Evolutionary conservation across 2,113 vertebrate genomes (phyloP).

Genomic region (Procavia capensis): DNA sequence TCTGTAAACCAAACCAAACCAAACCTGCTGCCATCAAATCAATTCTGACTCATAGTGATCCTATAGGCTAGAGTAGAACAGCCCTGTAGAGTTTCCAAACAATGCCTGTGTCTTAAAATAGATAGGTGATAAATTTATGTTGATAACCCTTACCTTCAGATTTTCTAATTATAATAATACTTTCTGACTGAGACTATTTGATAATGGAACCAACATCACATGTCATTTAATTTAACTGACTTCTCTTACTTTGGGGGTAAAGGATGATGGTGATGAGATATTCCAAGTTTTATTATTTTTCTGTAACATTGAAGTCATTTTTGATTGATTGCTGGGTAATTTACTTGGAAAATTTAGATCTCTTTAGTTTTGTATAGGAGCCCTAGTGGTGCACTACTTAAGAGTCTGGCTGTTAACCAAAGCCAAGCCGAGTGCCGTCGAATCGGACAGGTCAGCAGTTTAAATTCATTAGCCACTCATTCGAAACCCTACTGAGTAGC

Average conservation of each 20-base stretch:
- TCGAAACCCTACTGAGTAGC: too few relatives aligned
- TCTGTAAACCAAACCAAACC: too few relatives aligned
- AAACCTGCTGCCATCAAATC: too few relatives aligned
- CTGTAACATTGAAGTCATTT: neutral
- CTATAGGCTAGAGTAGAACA: too few relatives aligned
- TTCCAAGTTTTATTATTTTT: slow-evolving; percentile 25
- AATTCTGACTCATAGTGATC: too few relatives aligned
- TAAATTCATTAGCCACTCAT: too few relatives aligned
- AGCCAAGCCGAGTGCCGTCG: too few relatives aligned
- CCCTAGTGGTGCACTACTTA: too few relatives aligned
- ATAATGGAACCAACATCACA: neutral
- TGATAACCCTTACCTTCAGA: neutral
- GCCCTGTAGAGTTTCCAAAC: too few relatives aligned
- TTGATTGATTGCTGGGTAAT: neutral
- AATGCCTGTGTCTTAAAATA: neutral
- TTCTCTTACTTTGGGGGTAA: neutral
- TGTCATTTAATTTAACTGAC: neutral
- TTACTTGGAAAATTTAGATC: neutral
- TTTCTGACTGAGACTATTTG: neutral
- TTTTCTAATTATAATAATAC: neutral
- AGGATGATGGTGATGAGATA: neutral
- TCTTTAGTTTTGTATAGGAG: neutral
- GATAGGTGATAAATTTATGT: neutral
- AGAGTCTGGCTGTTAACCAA: too few relatives aligned
- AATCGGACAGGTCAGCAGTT: too few relatives aligned